Evolutionary conservation across 92 coral and sea anemone genomes (phyloP).

Genomic region (Blastomussa wellsi): DNA sequence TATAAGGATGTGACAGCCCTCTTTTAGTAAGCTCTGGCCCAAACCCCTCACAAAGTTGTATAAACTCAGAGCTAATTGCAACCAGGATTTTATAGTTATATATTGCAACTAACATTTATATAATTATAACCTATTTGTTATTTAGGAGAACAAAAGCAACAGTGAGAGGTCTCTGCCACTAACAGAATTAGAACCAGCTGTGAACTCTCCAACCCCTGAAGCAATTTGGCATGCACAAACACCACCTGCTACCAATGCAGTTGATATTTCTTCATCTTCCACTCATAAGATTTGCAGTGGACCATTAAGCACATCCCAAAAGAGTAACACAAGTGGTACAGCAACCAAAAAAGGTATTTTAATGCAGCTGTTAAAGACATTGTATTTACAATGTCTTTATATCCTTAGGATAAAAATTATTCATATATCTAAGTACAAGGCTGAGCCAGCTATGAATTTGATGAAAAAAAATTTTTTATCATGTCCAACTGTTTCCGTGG

Average conservation of each 20-base stretch:
- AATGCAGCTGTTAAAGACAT: no score
- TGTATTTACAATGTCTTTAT: no score
- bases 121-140: not conserved
- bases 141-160: not conserved
- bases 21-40: no score
- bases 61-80: no score
- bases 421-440: not conserved
- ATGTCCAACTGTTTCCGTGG: not conserved
- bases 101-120: no score
- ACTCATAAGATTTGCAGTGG: not conserved
- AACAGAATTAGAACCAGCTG: not conserved
- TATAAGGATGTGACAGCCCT: no score
- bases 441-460: not conserved
- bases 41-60: no score
- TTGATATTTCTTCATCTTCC: not conserved
- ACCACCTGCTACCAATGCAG: not conserved
- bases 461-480: not conserved
- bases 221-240: not conserved
- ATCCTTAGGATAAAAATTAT: not conserved
- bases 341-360: not conserved
- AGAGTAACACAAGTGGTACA: not conserved
- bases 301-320: not conserved
- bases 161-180: slow-evolving; percentile 1
- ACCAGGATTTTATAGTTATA: no score
- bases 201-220: not conserved